phyloP scores from a whole-genome alignment of 2,113 vertebrate genomes.

The Hyaena hyaena region DNA sequence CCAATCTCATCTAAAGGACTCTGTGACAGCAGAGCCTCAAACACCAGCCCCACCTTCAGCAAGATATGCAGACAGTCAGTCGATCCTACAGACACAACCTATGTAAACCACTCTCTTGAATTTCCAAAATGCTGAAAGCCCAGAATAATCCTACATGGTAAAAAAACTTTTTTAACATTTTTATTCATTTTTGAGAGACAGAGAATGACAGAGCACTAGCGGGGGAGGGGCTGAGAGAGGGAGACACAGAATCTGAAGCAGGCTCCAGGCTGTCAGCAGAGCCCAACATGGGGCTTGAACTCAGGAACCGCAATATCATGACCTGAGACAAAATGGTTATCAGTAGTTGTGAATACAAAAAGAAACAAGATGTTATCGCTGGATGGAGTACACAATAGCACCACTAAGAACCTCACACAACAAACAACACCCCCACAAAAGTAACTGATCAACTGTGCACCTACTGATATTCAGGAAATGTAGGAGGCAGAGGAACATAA shows the following conservation, averaged over 20 bases:
- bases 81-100: neutral
- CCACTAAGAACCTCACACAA: neutral
- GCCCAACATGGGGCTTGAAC: too few relatives aligned
- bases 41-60: too few relatives aligned
- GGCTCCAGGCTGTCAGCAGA: too few relatives aligned
- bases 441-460: neutral
- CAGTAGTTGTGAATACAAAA: too few relatives aligned
- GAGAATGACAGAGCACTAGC: too few relatives aligned
- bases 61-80: too few relatives aligned
- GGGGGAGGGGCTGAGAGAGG: too few relatives aligned
- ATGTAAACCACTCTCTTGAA: neutral
- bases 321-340: neutral
- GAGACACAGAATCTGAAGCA: too few relatives aligned
- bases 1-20: accelerated
- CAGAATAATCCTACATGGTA: neutral
- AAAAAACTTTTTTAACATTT: too few relatives aligned
- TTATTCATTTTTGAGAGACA: too few relatives aligned
- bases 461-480: neutral
- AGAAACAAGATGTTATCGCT: neutral
- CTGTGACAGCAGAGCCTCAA: neutral
- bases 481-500: neutral
- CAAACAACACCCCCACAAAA: neutral
- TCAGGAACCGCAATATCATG: too few relatives aligned
- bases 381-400: accelerated
- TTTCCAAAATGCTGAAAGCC: neutral